Base-by-base conservation (phyloP, 2,888 invertebrate genomes). In the Icerya purchasi region DNA sequence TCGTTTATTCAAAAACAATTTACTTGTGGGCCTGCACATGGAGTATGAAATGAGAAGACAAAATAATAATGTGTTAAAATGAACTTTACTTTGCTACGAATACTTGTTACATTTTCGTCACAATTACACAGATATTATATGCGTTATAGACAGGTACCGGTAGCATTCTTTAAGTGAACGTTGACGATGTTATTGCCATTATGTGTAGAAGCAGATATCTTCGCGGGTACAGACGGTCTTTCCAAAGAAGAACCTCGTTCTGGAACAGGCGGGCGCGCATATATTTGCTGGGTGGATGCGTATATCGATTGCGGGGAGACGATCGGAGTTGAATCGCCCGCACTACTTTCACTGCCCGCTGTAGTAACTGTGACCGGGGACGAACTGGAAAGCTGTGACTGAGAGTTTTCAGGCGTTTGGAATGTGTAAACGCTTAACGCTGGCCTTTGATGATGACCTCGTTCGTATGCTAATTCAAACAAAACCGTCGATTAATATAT, bases 391-490 rank as follows among this genome's bases (percentile, higher is more conserved):
- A 74, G 74, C 66, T 75, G 74, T 58, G 74, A 74, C 61, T 72
- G 73, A 59, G 55, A 69, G 19, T 63, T 63, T 63, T 82, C 81
- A 19, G 84, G 84, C 64, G 84, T 84, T 75, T 86, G 83, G 76
- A 87, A 87, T 67, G 92, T 89, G 72, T 89, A 88, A 36, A 84
- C 86, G 63, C 86, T 86, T 36, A 93, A 75, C 1, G 90, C 84
- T 19, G 92, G 83, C 62, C 93, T 78, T 59, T 63, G 64, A 58
- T 63, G 62, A 58, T 63, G 62, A 1, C 82, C 83, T 68, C 86
- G 83, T 72, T 89, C 89, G 69, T 91, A 91, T 8, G 84, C 89
- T 83, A 69, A n/a, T n/a, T n/a, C n/a, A n/a, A n/a, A n/a, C n/a
- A n/a, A n/a, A n/a, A n/a, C n/a, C n/a, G n/a, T n/a, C n/a, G n/a